Evolutionary conservation across 2,113 vertebrate species (phyloP), one percentile per base, ranked within the genome.

Genomic region (Otolemur garnettii): DNA sequence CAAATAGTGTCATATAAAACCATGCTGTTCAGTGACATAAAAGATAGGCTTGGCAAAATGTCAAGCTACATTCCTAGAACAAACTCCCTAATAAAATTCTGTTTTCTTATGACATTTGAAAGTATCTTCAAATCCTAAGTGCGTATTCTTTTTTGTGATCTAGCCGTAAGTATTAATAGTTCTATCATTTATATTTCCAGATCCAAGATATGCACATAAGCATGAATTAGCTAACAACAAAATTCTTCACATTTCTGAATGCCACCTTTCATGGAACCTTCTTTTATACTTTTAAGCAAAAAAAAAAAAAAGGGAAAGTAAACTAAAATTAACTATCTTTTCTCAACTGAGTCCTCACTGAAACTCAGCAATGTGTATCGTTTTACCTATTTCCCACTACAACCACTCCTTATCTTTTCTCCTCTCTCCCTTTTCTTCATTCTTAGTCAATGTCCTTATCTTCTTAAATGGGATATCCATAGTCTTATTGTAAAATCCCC

Each of bases 21-120:
- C 28, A 83, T 60, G 87, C 50, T 64, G 35, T 42, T 69, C 66
- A 93, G 57, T 85, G 57, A 91, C n/a, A 94, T 64, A 68, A 83
- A 64, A 84, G 62, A 93, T 28, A 90, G 0, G 28, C 57, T 79
- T 90, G 42, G 86, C 5, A 2, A 64, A 93, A 68, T 83, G 77
- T 82, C 95, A 93, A 83, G n/a, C 77, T 87, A 79, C 71, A 50
- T 72, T 95, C 90, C 87, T 91, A 60, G 66, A 87, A 90, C 28
- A 74, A 88, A 88, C 78, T 74, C 82, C 83, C 71, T 91, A 28
- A 82, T 84, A 53, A 84, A 38, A 78, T 66, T 85, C n/a, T 75
- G 13, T 90, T 91, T 74, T 50, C 82, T 88, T 53, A 68, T n/a
- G 78, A 72, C n/a, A 93, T n/a, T 50, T 88, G 64, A 91, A 94